These are phyloP conservation scores for Rambutsinella grinnellia DNA, from an alignment of 2,888 invertebrate species.

Conservation along the genomic window DNA sequence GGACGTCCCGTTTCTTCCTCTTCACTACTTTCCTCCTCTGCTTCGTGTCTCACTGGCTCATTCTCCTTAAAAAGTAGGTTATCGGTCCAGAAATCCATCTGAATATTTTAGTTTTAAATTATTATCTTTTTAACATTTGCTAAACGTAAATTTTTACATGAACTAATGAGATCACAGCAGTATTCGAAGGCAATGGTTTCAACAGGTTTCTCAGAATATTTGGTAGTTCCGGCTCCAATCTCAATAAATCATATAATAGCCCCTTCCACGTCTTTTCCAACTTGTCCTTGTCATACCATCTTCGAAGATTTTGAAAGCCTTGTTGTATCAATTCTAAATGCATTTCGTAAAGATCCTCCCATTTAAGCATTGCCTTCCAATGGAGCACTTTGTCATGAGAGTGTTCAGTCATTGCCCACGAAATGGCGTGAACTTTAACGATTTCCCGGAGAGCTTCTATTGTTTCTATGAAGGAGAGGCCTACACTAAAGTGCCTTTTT, in stretches of 20 bases:
- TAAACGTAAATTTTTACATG: too few species aligned
- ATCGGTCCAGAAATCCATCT: conserved; percentile 67
- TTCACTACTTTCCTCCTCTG: neutral
- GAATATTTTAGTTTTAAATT: too few species aligned
- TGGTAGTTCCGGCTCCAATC: conserved; percentile 12
- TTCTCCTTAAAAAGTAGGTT: conserved; percentile 66
- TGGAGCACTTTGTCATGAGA: neutral
- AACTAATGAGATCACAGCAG: conserved; percentile 47
- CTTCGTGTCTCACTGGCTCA: conserved; percentile 27
- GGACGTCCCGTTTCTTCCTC: neutral
- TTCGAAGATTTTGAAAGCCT: conserved; percentile 7
- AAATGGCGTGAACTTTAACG: conserved; percentile 66
- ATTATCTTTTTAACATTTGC: too few species aligned
- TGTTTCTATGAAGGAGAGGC: conserved; percentile 63
- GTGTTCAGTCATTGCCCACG: conserved; percentile 55
- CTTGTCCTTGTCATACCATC: neutral
- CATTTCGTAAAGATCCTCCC: conserved; percentile 1
- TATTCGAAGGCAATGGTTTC: conserved; percentile 43
- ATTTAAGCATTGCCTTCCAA: conserved; percentile 5
- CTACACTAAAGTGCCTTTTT: conserved; percentile 65
- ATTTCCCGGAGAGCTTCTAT: conserved; percentile 55
- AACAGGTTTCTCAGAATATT: conserved; percentile 6
- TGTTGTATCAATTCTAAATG: conserved; percentile 14
- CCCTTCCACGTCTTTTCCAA: neutral
- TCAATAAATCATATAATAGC: conserved; percentile 6